Evolutionary conservation across 2,113 vertebrate genomes (phyloP).

Genomic region (Hypomesus transpacificus): DNA sequence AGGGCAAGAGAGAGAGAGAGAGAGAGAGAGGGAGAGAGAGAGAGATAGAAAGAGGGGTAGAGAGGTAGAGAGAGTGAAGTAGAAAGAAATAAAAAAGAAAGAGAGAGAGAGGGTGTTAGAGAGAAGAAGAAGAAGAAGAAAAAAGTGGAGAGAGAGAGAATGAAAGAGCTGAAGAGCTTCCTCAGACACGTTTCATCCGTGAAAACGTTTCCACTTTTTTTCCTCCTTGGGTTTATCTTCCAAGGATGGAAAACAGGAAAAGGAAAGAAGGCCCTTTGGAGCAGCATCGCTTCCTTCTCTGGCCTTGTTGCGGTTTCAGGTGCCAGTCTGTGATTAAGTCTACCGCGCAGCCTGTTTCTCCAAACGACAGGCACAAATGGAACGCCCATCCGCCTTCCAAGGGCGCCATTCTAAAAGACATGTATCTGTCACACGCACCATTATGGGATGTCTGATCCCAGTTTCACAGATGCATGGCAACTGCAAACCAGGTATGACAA

Average conservation of each 20-base stretch:
- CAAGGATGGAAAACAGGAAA: not conserved
- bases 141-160: not conserved
- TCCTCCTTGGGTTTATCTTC: slow-evolving; percentile 10
- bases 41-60: not conserved
- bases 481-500: no score
- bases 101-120: slow-evolving; percentile 4
- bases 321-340: slow-evolving; percentile 5
- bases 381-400: no score
- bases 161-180: not conserved
- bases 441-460: no score
- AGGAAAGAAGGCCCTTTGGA: not conserved
- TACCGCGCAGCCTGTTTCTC: not conserved
- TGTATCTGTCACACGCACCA: no score
- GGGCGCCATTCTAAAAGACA: no score
- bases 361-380: not conserved
- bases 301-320: not conserved
- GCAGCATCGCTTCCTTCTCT: not conserved
- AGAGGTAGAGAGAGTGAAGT: slow-evolving; percentile 2
- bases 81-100: slow-evolving; percentile 5
- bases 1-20: not conserved
- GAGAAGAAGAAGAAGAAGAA: slow-evolving; percentile 2
- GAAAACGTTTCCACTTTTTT: slow-evolving; percentile 12
- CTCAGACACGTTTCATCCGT: slow-evolving; percentile 10
- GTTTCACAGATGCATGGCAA: no score
- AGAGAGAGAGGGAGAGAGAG: slow-evolving; percentile 9